Evolutionary conservation across 2,888 invertebrate genomes (phyloP).

Genomic region (Helicoverpa assulta): DNA sequence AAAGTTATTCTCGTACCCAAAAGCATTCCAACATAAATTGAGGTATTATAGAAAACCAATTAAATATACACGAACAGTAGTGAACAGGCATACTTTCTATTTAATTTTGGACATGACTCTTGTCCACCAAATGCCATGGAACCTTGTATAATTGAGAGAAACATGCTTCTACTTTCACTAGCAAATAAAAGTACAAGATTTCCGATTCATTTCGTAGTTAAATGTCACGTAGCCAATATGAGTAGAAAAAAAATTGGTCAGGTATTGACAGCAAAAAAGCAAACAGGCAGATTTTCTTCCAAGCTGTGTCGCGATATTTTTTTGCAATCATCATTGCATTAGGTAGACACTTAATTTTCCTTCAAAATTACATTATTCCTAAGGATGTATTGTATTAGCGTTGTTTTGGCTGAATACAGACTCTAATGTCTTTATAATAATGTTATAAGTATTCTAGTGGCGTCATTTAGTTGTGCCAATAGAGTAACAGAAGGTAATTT

Average conservation of each 20-base stretch:
- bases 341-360: conserved; percentile 15
- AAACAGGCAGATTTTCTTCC: conserved; percentile 21
- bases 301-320: no score
- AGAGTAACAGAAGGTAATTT: conserved; percentile 7
- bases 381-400: conserved; percentile 8
- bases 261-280: conserved; percentile 1
- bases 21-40: conserved; percentile 52
- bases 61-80: conserved; percentile 58
- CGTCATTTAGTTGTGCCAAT: not conserved
- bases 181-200: conserved; percentile 58
- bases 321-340: conserved; percentile 10
- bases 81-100: conserved; percentile 64
- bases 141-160: conserved; percentile 49
- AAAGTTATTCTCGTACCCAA: conserved; percentile 37
- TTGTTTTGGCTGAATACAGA: not conserved
- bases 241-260: conserved; percentile 41
- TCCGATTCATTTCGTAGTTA: conserved; percentile 49
- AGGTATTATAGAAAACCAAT: conserved; percentile 67
- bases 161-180: conserved; percentile 60
- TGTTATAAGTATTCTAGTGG: conserved; percentile 12
- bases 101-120: conserved; percentile 52
- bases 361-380: not conserved
- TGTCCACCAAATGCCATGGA: conserved; percentile 43
- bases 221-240: conserved; percentile 58
- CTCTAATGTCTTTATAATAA: conserved; percentile 9